These are phyloP conservation scores for Falco peregrinus DNA, from an alignment of 2,797 vertebrate species.

Conservation along the genomic window DNA sequence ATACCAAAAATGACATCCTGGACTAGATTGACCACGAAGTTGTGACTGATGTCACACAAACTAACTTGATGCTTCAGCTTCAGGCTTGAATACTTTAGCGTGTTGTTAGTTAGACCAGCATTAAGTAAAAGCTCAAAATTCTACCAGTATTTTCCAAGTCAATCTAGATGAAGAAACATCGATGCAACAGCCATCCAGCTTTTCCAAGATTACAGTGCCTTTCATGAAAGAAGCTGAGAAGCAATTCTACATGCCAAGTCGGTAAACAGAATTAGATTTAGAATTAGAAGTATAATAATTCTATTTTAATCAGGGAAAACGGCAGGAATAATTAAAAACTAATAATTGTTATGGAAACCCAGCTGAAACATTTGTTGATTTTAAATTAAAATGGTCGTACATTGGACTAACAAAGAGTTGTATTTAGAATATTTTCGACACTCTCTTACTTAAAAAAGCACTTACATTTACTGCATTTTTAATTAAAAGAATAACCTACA, in stretches of 20 bases:
- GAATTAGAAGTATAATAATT: not conserved
- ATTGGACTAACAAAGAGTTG: not conserved
- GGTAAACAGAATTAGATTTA: not conserved
- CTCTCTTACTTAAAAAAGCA: not conserved
- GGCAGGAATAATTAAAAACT: conserved; percentile 18
- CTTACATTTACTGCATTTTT: not conserved
- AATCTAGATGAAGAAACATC: not conserved
- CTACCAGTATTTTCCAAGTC: not conserved
- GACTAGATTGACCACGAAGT: not conserved
- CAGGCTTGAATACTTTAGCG: not conserved
- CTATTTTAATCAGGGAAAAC: conserved; percentile 13
- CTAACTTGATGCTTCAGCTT: not conserved
- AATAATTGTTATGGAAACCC: not conserved
- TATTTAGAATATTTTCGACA: not conserved
- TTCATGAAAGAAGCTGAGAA: not conserved
- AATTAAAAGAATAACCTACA: not conserved
- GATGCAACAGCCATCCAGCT: not conserved
- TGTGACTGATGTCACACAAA: not conserved
- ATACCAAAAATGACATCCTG: not conserved
- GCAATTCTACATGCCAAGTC: not conserved
- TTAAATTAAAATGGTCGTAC: not conserved
- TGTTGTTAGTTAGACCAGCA: not conserved
- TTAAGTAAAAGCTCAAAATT: not conserved
- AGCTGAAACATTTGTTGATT: not conserved
- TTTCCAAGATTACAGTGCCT: not conserved